Evolutionary conservation across 2,888 invertebrate species (phyloP).

Genomic region (Andrena hattorfiana): DNA sequence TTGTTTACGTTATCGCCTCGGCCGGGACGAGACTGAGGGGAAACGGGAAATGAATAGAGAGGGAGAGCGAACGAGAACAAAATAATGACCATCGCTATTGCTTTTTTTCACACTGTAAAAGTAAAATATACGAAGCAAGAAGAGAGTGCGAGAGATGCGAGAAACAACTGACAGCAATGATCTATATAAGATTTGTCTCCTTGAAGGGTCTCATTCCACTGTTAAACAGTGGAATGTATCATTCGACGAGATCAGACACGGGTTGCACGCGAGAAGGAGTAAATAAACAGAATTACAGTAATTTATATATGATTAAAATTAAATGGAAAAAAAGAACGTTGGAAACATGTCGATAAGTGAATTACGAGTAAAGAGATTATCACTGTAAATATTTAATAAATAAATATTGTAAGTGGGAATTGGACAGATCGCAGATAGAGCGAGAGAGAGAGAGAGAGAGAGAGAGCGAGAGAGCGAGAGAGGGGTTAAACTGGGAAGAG

Average conservation of each 20-base stretch:
- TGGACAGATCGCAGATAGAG: conserved; percentile 39
- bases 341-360: conserved; percentile 76
- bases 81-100: conserved; percentile 27
- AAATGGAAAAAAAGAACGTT: conserved; percentile 63
- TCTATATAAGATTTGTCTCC: conserved; percentile 54
- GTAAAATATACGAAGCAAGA: conserved; percentile 33
- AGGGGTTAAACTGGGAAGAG: neutral
- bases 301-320: conserved; percentile 71
- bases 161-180: conserved; percentile 43
- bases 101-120: conserved; percentile 64
- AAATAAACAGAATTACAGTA: conserved; percentile 70
- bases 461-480: no score
- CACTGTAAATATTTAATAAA: conserved; percentile 74
- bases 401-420: conserved; percentile 59
- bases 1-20: conserved; percentile 18
- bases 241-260: conserved; percentile 55
- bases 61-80: conserved; percentile 15
- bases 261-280: conserved; percentile 37
- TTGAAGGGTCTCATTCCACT: conserved; percentile 64
- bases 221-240: conserved; percentile 48
- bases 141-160: conserved; percentile 21
- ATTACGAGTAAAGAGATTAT: conserved; percentile 67
- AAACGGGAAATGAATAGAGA: neutral
- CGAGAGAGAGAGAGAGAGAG: no score
- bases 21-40: neutral